These are phyloP conservation scores for Trissonchulus latispiculum DNA, from an alignment of 2,888 invertebrate species.

Conservation along the genomic window DNA sequence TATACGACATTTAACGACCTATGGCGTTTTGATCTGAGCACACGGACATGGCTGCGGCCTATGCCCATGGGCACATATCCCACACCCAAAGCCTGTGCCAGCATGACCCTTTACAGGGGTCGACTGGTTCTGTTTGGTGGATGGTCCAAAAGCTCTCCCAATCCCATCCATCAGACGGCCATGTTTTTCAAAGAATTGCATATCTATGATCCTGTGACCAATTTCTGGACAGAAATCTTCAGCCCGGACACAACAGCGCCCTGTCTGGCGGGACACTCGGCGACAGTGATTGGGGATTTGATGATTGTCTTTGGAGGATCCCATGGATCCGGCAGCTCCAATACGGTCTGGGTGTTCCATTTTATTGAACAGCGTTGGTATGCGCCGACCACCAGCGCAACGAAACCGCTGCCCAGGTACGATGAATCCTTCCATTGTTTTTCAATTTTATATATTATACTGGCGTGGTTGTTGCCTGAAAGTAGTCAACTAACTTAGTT, in stretches of 20 bases:
- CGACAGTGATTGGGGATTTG: conserved; percentile 58
- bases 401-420: conserved; percentile 69
- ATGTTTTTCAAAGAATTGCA: conserved; percentile 77
- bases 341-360: conserved; percentile 80
- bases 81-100: conserved; percentile 86
- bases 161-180: conserved; percentile 54
- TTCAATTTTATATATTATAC: no score
- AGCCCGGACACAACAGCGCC: conserved; percentile 46
- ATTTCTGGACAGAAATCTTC: conserved; percentile 57
- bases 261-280: conserved; percentile 83
- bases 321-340: conserved; percentile 49
- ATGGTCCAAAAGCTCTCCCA: conserved; percentile 77
- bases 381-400: conserved; percentile 59
- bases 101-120: conserved; percentile 75
- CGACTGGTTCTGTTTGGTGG: conserved; percentile 81
- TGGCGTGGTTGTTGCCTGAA: no score
- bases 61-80: conserved; percentile 64
- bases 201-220: conserved; percentile 64
- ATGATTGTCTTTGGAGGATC: conserved; percentile 51
- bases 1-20: conserved; percentile 93
- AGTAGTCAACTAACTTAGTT: no score
- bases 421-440: no score
- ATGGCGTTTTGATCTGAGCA: conserved; percentile 80
- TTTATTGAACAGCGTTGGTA: conserved; percentile 65
- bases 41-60: conserved; percentile 47